Evolutionary conservation across 2,888 invertebrate species (phyloP).

Genomic region (Ormyrus rosae): DNA sequence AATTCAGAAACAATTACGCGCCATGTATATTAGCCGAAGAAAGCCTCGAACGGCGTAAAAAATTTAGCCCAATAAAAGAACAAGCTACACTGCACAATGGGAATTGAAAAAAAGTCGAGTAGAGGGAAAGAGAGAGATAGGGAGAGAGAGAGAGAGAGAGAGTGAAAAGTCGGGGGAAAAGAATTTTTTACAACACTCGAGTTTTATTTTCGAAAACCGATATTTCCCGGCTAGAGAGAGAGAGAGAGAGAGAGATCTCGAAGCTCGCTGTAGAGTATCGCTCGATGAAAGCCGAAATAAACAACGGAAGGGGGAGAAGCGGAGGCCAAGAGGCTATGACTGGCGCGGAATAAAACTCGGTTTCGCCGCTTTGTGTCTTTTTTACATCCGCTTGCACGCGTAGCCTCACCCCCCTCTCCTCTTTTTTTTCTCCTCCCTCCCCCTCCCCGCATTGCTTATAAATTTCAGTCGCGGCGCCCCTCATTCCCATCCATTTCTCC

Average conservation of each 20-base stretch:
- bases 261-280: not conserved
- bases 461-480: not conserved
- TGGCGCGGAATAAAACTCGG: slow-evolving; percentile 42
- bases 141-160: not conserved
- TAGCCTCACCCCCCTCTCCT: not conserved
- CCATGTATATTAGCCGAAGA: too few relatives aligned
- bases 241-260: not conserved
- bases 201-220: slow-evolving; percentile 40
- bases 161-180: not conserved
- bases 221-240: slow-evolving; percentile 3
- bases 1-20: too few relatives aligned
- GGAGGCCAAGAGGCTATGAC: slow-evolving; percentile 16
- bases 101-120: too few relatives aligned
- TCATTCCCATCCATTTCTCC: slow-evolving; percentile 7
- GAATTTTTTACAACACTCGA: slow-evolving; percentile 3
- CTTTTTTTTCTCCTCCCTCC: not conserved
- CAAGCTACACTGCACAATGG: not conserved
- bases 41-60: too few relatives aligned
- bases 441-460: slow-evolving; percentile 2
- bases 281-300: slow-evolving; percentile 43
- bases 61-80: not conserved
- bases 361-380: slow-evolving; percentile 34
- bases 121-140: too few relatives aligned
- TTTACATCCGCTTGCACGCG: slow-evolving; percentile 31
- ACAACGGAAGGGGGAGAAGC: slow-evolving; percentile 15